Conservation (phyloP, 1,140 invertebrate species). For the Nasonia giraulti region DNA sequence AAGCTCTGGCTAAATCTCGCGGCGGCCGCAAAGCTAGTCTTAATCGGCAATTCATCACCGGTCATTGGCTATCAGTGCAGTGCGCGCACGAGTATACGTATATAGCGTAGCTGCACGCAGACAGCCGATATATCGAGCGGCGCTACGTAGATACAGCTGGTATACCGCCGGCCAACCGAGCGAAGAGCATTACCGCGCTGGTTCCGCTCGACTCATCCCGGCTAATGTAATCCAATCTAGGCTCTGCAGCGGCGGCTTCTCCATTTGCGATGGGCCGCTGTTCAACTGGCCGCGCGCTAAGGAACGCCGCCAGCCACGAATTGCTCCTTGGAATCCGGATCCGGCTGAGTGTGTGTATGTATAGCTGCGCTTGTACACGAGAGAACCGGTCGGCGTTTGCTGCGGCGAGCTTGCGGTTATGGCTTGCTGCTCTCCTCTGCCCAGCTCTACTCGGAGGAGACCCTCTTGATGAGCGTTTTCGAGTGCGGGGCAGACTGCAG, state of each 20-base stretch:
- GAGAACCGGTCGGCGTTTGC: background rate
- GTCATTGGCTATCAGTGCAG: conserved; percentile 54
- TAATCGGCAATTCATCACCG: conserved; percentile 63
- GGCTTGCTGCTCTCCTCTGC: background rate
- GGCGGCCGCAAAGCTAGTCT: conserved; percentile 46
- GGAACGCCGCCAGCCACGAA: background rate
- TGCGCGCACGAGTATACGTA: too few species aligned
- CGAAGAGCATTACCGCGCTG: conserved; percentile 16
- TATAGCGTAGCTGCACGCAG: background rate
- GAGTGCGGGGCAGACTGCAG: background rate
- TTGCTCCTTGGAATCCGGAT: background rate
- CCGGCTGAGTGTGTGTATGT: background rate
- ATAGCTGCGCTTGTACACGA: background rate
- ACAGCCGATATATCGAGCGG: conserved; percentile 17
- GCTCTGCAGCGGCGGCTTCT: background rate
- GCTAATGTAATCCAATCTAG: background rate
- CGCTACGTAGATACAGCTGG: background rate
- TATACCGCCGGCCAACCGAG: background rate
- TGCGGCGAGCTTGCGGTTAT: background rate
- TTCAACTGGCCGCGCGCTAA: background rate
- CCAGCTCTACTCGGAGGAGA: background rate
- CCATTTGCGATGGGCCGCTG: background rate
- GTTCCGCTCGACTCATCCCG: background rate
- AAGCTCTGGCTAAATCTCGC: background rate
- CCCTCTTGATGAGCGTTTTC: background rate